phyloP scores from a whole-genome alignment of 2,797 vertebrate species.

The Remorina albescens region DNA sequence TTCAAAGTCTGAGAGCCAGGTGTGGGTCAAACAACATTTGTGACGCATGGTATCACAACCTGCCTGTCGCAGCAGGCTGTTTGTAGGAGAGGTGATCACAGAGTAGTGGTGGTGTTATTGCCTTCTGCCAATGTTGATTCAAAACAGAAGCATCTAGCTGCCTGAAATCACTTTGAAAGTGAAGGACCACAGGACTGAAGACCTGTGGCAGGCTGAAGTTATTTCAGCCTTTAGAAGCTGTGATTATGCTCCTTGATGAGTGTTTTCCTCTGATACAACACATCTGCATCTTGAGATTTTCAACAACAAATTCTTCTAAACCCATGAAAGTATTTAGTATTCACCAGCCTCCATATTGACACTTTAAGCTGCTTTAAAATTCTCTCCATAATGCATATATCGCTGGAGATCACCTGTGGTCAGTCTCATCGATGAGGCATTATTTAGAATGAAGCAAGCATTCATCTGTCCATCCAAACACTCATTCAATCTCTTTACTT shows the following conservation, averaged over 20 bases:
- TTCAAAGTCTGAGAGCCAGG: not conserved
- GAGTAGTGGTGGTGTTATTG: not conserved
- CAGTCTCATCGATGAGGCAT: conserved; percentile 49
- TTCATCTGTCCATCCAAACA: conserved; percentile 30
- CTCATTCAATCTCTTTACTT: conserved; percentile 16
- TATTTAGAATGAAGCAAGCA: conserved; percentile 34
- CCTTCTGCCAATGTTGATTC: no score
- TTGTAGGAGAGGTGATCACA: not conserved
- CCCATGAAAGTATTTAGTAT: not conserved
- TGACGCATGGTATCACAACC: not conserved
- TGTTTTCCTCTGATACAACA: no score
- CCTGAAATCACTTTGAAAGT: no score
- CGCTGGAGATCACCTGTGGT: conserved; percentile 30
- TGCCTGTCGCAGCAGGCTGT: not conserved
- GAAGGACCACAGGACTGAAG: no score
- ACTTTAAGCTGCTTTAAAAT: conserved; percentile 26
- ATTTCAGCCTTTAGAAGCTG: no score
- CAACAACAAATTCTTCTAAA: not conserved
- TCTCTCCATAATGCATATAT: conserved; percentile 28
- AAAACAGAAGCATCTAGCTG: no score
- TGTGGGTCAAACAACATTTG: not conserved
- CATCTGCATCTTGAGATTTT: not conserved
- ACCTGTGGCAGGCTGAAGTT: no score
- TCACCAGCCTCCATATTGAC: not conserved
- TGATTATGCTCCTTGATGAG: no score